Base-by-base conservation (phyloP, 2,797 vertebrate species). In the Sus cebifrons region DNA sequence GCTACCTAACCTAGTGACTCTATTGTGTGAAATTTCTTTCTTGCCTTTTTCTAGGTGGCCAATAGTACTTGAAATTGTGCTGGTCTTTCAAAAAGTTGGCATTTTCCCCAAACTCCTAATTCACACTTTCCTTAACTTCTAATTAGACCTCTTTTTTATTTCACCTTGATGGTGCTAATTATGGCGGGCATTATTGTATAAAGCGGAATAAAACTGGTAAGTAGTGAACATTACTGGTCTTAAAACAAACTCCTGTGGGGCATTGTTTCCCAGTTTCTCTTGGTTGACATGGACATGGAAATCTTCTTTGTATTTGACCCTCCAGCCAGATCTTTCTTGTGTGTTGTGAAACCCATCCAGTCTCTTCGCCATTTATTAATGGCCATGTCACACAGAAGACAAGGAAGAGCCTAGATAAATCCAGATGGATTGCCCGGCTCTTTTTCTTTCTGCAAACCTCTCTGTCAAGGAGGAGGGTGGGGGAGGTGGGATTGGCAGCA, bases 61-160 rank as follows among this genome's bases (percentile, higher is more conserved):
- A 81, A 25, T 83, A 56, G 21, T 40, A 78, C 12, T 91, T 81
- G 52, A 77, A 84, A 75, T 81, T 65, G 27, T 58, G 6, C 5
- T 90, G 20, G 14, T 87, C 44, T 95, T 95, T 86, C 54, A 54
- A 70, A 89, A 87, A 77, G 70, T 64, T 52, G 14, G 6, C 29
- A 29, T 60, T 67, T 58, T 25, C 16, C 17, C 11, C 27, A 12
- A 74, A 52, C 49, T 85, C 27, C 23, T 93, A 44, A 65, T 71
- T 78, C 21, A 29, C 58, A 54, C 67, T 60, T 93, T 89, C 67
- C 54, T 86, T 81, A 81, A 56, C 21, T 4, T 77, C 16, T 70
- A 62, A 56, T 77, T 79, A 68, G 23, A 86, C 60, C 20, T 67
- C 12, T 82, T 49, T 20, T 58, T 88, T 91, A 89, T 84, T 90